A percentile compares a stretch with the other conserved stretches of the same genome.
These are phyloP conservation scores for Recurvirostra avosetta DNA, from an alignment of 2,113 vertebrate genomes.

Conservation along the genomic window DNA sequence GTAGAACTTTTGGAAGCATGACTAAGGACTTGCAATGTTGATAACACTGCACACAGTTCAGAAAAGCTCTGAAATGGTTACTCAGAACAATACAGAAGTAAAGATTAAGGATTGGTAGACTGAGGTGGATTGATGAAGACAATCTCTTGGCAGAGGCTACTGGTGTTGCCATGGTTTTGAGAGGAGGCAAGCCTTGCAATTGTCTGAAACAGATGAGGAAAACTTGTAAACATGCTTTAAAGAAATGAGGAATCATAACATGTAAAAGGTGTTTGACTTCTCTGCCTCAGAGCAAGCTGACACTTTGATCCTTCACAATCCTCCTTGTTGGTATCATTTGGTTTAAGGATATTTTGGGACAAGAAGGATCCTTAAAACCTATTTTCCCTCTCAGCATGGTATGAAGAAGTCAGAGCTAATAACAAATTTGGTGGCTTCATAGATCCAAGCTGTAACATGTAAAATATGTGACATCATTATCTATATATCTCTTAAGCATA, in stretches of 20 bases:
- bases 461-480: not conserved
- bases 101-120: not conserved
- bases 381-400: not conserved
- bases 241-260: not conserved
- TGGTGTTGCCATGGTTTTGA: not conserved
- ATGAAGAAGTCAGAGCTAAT: not conserved
- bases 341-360: not conserved
- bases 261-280: not conserved
- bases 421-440: not conserved
- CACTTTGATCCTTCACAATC: not conserved
- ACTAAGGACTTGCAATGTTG: not conserved
- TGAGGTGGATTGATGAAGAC: not conserved
- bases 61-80: not conserved
- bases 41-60: not conserved
- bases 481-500: not conserved
- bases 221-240: not conserved
- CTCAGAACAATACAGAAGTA: not conserved
- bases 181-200: not conserved
- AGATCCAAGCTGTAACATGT: not conserved
- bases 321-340: not conserved
- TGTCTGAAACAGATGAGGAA: not conserved
- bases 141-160: not conserved
- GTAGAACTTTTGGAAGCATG: not conserved
- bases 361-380: not conserved
- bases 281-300: not conserved